phyloP scores from a whole-genome alignment of 2,797 vertebrate genomes.

The Sebastes cheni region DNA sequence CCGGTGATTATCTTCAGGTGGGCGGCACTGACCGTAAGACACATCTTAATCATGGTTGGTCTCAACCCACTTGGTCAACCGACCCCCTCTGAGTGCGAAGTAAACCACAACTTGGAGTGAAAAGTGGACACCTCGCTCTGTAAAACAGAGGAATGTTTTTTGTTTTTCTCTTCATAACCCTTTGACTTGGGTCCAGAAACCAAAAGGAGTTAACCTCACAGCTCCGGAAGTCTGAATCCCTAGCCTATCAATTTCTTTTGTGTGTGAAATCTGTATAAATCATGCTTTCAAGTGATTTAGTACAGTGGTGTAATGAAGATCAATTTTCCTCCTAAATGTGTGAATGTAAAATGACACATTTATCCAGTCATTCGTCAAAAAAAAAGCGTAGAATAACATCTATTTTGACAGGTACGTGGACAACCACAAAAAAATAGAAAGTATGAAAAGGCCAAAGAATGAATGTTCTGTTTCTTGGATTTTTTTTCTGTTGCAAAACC shows the following conservation, averaged over 20 bases:
- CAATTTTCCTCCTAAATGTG: not conserved
- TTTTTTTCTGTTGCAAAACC: not conserved
- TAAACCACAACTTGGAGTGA: constrained; percentile 32
- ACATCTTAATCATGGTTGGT: constrained; percentile 40
- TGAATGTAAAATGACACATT: constrained; percentile 15
- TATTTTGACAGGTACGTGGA: constrained; percentile 12
- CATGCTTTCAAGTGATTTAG: not conserved
- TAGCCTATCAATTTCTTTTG: not conserved
- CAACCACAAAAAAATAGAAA: not conserved
- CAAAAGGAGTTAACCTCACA: not conserved
- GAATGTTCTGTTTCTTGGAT: not conserved
- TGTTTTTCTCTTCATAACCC: not conserved
- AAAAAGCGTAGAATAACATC: not conserved
- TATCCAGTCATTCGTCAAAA: not conserved
- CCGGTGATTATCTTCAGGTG: constrained; percentile 54
- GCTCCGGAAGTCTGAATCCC: not conserved
- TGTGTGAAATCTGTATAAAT: not conserved
- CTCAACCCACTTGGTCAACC: constrained; percentile 17
- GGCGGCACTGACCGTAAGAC: constrained; percentile 39
- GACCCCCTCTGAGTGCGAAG: constrained; percentile 28
- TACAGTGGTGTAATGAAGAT: not conserved
- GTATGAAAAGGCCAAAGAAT: not conserved
- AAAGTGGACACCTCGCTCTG: constrained; percentile 41
- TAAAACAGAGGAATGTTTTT: constrained; percentile 18
- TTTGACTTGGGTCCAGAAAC: not conserved